phyloP scores from a whole-genome alignment of 2,888 invertebrate genomes.

The Caenorhabditis uteleia region DNA sequence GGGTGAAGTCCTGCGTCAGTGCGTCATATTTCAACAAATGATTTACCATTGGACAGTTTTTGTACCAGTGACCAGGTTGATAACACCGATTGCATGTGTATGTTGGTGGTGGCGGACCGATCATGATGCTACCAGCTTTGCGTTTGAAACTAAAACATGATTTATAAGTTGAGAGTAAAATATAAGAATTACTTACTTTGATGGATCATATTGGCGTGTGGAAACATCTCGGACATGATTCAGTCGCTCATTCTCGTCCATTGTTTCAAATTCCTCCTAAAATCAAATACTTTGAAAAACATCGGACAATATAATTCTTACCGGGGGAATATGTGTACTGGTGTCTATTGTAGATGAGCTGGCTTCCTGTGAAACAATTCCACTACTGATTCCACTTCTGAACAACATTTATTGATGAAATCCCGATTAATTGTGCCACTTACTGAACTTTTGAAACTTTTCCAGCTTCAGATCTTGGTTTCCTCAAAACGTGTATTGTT shows the following conservation, averaged over 20 bases:
- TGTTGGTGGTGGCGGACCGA: slow-evolving; percentile 86
- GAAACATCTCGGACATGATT: slow-evolving; percentile 96
- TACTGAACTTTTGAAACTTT: slow-evolving; percentile 69
- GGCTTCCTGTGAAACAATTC: slow-evolving; percentile 43
- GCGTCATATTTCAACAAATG: neutral
- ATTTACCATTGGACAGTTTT: slow-evolving; percentile 81
- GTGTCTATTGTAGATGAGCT: slow-evolving; percentile 18
- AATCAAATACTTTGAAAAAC: slow-evolving; percentile 15
- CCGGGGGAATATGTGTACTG: slow-evolving; percentile 38
- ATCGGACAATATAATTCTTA: slow-evolving; percentile 9
- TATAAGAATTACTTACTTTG: slow-evolving; percentile 80
- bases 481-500: slow-evolving; percentile 89
- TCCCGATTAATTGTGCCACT: slow-evolving; percentile 33
- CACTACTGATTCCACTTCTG: slow-evolving; percentile 50
- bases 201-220: slow-evolving; percentile 93
- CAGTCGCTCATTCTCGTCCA: slow-evolving; percentile 95
- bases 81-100: slow-evolving; percentile 94
- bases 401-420: neutral
- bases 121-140: slow-evolving; percentile 82
- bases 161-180: slow-evolving; percentile 26
- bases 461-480: slow-evolving; percentile 77
- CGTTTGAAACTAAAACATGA: slow-evolving; percentile 81
- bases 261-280: slow-evolving; percentile 76
- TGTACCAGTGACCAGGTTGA: slow-evolving; percentile 94
- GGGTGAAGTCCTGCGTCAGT: neutral